Evolutionary conservation across 1,140 invertebrate genomes (phyloP), one percentile per base, ranked within the genome.

Genomic region (Cyrtorhinus lividipennis): DNA sequence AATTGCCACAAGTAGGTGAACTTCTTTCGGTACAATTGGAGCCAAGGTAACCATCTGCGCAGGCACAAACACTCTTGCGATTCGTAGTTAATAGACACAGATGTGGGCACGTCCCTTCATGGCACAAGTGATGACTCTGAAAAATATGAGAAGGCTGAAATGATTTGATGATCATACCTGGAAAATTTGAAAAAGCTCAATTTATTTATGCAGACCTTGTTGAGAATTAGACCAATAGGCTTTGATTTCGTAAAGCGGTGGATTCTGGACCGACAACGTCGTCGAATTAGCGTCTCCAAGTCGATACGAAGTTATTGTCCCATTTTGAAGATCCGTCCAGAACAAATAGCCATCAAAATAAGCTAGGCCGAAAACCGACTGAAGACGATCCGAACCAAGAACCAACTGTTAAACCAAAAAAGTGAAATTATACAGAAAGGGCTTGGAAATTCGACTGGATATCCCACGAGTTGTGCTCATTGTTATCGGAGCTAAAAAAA

Each of bases 181-280:
- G 30, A 38, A 38, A 38, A 38, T 15, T n/a, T n/a, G n/a, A n/a
- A n/a, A n/a, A n/a, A 15, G 30, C 30, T 38, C 30, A 38, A 38
- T 5, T 38, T 38, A 38, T 38, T 15, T 8, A 8, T 38, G 5
- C 30, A 15, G n/a, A 80, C 78, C 80, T 20, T 66, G 70, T 66
- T 80, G 76, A 22, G 73, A 69, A 12, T 73, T 71, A 46, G 71
- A 72, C 62, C 81, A 78, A 70, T 80, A 83, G 1, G 85, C 73
- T 68, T 78, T 78, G 2, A 88, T 73, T 69, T 84, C 80, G 73
- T 78, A 82, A 25, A 85, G 69, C 60, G 79, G 79, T 25, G 78
- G 74, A 71, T 80, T 79, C 69, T 79, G 76, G 15, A 71, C 64
- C 63, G 74, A 71, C 56, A 81, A 64, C 62, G 72, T 71, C n/a